Evolutionary conservation across 2,113 vertebrate species (phyloP).

Genomic region (Oryctolagus cuniculus): DNA sequence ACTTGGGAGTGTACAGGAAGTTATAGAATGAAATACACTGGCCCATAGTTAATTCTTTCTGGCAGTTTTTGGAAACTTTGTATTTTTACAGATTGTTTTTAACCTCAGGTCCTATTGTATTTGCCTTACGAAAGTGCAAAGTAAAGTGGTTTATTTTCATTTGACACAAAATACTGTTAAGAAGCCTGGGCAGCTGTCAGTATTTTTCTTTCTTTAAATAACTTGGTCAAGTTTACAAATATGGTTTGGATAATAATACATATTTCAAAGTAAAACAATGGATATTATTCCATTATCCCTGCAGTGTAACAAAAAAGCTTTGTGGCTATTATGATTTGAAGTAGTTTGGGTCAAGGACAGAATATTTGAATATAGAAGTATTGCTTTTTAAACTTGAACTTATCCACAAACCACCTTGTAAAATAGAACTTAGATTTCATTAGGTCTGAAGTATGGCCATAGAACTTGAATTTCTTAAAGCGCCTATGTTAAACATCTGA

Average conservation of each 20-base stretch:
- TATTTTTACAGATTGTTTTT: constrained; percentile 26
- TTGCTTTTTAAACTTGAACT: constrained; percentile 1
- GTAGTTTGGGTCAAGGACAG: not conserved
- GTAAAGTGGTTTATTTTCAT: constrained; percentile 37
- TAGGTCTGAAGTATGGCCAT: not conserved
- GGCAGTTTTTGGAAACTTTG: not conserved
- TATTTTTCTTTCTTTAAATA: constrained; percentile 45
- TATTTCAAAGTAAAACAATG: constrained; percentile 53
- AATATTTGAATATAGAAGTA: not conserved
- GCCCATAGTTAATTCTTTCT: not conserved
- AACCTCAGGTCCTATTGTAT: not conserved
- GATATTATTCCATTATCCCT: constrained; percentile 7
- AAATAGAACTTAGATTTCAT: constrained; percentile 1
- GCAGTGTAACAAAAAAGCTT: constrained; percentile 31
- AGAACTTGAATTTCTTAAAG: constrained; percentile 8
- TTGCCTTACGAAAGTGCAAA: constrained; percentile 11
- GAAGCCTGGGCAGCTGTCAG: not conserved
- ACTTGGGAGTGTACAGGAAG: not conserved
- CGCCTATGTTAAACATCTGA: not conserved
- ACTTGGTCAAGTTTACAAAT: constrained; percentile 31
- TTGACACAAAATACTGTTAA: constrained; percentile 7
- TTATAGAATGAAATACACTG: no score
- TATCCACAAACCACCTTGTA: constrained; percentile 1
- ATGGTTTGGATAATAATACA: not conserved
- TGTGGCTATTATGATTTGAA: constrained; percentile 35